Evolutionary conservation across 2,797 vertebrate species (phyloP).

Genomic region (Geotrypetes seraphini): DNA sequence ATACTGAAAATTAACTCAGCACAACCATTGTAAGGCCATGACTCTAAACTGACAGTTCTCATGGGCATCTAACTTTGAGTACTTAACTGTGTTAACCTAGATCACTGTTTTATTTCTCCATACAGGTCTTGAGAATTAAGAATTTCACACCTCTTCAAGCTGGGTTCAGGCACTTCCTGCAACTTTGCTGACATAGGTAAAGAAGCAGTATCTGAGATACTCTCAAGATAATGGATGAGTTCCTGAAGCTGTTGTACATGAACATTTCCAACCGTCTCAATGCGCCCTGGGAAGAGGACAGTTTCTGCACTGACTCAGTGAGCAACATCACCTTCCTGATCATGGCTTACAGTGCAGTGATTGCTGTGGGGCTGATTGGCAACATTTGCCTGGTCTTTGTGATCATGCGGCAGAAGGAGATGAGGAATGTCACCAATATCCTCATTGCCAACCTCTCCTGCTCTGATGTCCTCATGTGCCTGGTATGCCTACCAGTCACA

Average conservation of each 20-base stretch:
- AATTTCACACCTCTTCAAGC: no score
- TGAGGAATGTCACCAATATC: constrained; percentile 76
- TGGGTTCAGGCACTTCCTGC: no score
- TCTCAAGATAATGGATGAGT: constrained; percentile 25
- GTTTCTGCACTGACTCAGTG: constrained; percentile 49
- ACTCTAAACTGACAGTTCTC: no score
- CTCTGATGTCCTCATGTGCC: constrained; percentile 69
- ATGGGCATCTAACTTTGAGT: no score
- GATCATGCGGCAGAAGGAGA: constrained; percentile 65
- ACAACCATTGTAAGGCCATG: no score
- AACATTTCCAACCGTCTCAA: constrained; percentile 45
- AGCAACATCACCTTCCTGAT: constrained; percentile 66
- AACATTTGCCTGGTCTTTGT: constrained; percentile 72
- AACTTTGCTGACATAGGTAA: no score
- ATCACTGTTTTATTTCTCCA: no score
- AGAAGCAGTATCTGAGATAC: no score
- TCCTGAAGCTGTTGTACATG: constrained; percentile 23
- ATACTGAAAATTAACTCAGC: no score
- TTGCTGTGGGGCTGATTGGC: constrained; percentile 68
- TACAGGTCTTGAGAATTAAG: no score
- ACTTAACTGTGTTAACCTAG: no score
- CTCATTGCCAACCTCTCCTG: constrained; percentile 73
- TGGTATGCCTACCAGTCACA: constrained; percentile 66
- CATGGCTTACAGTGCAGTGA: constrained; percentile 62
- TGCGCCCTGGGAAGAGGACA: constrained; percentile 28